phyloP scores from a whole-genome alignment of 2,113 vertebrate genomes.

The Ondatra zibethicus region DNA sequence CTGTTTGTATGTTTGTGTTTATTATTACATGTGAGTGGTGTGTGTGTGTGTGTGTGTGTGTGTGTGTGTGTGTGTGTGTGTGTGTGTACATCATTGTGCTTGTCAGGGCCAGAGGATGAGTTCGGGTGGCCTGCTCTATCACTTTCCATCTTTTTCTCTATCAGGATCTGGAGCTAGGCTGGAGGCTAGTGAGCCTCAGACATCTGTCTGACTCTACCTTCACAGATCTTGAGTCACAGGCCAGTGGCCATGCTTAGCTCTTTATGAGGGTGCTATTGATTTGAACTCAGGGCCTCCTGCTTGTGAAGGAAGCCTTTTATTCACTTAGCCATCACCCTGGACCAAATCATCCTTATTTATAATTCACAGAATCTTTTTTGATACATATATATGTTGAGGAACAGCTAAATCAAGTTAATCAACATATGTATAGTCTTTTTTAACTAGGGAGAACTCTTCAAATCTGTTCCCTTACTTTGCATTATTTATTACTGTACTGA shows the following conservation, averaged over 20 bases:
- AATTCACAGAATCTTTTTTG: neutral
- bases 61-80: neutral
- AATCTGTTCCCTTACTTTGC: neutral
- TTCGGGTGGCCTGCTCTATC: neutral
- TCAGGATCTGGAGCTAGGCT: neutral
- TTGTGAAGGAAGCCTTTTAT: neutral
- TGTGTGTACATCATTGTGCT: neutral
- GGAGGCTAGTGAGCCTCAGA: rapidly evolving
- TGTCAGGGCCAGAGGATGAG: neutral
- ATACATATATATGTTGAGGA: neutral
- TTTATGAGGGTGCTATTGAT: neutral
- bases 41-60: neutral
- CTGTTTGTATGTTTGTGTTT: no score
- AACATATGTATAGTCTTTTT: neutral
- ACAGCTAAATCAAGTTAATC: neutral
- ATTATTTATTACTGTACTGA: neutral
- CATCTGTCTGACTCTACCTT: neutral
- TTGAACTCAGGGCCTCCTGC: neutral
- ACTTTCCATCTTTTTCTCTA: neutral
- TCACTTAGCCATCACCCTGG: neutral
- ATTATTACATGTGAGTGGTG: neutral
- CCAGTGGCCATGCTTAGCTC: neutral
- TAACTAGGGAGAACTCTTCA: neutral
- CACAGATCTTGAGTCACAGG: no score
- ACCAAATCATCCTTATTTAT: neutral